phyloP scores from a whole-genome alignment of 2,113 vertebrate genomes.

The Trinectes maculatus region DNA sequence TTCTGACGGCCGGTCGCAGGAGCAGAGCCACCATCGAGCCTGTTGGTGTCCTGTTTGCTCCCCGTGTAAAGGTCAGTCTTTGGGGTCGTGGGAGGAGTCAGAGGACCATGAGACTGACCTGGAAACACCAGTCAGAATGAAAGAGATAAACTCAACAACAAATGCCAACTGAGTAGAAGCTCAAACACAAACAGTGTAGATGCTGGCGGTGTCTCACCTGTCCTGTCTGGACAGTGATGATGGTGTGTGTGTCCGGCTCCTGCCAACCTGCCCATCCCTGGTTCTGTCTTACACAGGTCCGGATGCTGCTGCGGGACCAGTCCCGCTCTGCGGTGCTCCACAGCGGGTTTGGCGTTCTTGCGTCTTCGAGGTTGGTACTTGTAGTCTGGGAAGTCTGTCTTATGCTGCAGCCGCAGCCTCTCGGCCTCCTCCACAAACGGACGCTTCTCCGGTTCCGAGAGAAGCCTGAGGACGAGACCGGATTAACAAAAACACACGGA shows the following conservation, averaged over 20 bases:
- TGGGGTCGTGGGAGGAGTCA: conserved; percentile 91
- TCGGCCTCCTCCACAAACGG: conserved; percentile 92
- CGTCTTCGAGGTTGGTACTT: conserved; percentile 93
- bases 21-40: conserved; percentile 59
- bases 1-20: conserved; percentile 81
- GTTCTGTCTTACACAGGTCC: conserved; percentile 82
- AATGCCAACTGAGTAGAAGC: too few relatives aligned
- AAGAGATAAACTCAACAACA: not conserved
- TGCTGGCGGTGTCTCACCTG: conserved; percentile 77
- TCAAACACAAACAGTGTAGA: not conserved
- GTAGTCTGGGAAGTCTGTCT: conserved; percentile 94
- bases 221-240: conserved; percentile 81
- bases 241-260: conserved; percentile 57
- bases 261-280: conserved; percentile 60
- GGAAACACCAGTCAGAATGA: not conserved
- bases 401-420: conserved; percentile 91
- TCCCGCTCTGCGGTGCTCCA: conserved; percentile 81
- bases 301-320: conserved; percentile 76
- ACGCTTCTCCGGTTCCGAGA: conserved; percentile 90
- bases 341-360: conserved; percentile 86
- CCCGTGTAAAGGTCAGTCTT: conserved; percentile 84
- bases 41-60: conserved; percentile 85
- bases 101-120: conserved; percentile 90
- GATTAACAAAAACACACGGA: too few relatives aligned
- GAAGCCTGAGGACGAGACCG: conserved; percentile 79